These are phyloP conservation scores for Rhinopithecus roxellana DNA, from an alignment of 2,113 vertebrate genomes.

Conservation along the genomic window DNA sequence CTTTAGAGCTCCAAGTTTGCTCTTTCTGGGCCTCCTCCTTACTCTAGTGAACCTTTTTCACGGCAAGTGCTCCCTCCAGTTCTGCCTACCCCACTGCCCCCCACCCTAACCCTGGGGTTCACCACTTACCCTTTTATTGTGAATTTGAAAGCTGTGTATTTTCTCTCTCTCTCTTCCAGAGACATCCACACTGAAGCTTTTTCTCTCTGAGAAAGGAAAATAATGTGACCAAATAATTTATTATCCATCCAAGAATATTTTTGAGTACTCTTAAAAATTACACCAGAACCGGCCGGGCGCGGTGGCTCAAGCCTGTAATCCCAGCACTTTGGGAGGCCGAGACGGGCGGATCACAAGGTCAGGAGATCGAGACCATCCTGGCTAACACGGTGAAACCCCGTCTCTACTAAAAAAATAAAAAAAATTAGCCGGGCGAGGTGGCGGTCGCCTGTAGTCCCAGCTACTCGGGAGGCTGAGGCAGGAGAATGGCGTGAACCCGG, in stretches of 20 bases:
- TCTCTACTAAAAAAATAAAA: too few relatives aligned
- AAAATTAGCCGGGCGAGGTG: too few relatives aligned
- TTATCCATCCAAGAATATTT: background rate
- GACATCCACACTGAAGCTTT: background rate
- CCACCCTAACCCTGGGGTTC: background rate
- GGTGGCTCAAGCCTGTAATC: too few relatives aligned
- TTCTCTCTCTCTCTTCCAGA: background rate
- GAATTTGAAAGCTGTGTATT: background rate
- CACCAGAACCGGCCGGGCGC: too few relatives aligned
- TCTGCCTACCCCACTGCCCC: background rate
- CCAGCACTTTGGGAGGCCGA: too few relatives aligned
- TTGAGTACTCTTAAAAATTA: background rate
- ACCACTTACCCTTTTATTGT: background rate
- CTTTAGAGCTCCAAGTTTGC: background rate
- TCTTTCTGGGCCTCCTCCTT: background rate
- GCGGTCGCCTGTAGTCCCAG: too few relatives aligned
- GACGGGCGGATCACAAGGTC: too few relatives aligned
- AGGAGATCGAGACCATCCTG: too few relatives aligned
- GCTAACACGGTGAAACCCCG: too few relatives aligned
- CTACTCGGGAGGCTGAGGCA: too few relatives aligned
- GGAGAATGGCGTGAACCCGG: too few relatives aligned
- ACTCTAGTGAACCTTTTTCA: background rate
- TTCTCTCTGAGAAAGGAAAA: background rate
- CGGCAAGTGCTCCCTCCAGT: background rate
- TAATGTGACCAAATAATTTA: background rate